Evolutionary conservation across 2,113 vertebrate genomes (phyloP), one percentile per base, ranked within the genome.

Genomic region (Mastomys natalensis): DNA sequence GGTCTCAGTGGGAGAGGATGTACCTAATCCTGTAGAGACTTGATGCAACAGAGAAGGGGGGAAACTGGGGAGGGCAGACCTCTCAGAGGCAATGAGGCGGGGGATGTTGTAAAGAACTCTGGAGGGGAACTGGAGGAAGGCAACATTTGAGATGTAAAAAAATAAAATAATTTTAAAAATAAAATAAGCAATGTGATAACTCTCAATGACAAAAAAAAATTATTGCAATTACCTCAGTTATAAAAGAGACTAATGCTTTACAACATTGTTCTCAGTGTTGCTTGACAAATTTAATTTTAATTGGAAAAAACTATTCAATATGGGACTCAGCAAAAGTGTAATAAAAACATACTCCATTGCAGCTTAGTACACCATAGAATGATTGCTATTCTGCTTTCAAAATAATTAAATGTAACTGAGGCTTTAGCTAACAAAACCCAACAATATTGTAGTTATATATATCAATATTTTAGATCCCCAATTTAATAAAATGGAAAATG

Each of bases 401-500:
- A 73, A 74, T 7, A 78, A 72, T 64, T 89, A 96, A 87, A 80
- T 74, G 92, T 80, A 94, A 1, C n/a, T 90, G 29, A 62, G 34
- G 5, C 12, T 74, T 90, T 96, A 91, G 19, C 7, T 73, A 40
- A n/a, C 40, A 95, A 95, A 90, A 94, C 34, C 15, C 31, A 87
- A 90, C 21, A 31, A 24, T 58, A 72, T 60, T 66, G 3, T 76
- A 77, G 16, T 74, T 4, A 19, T 55, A 21, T 76, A 40, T 74
- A 87, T 40, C 92, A 86, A 93, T 17, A 7, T 90, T 8, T 82
- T 55, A 89, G 29, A 31, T 87, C 17, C 26, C 74, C 62, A 92
- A 90, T 76, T 92, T 90, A 85, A 95, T 85, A 68, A 72, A 94
- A 90, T 81, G 70, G 22, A 90, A 93, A 87, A 68, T 48, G 45